Conservation (phyloP, 2,797 vertebrate genomes). For the Falco novaeseelandiae region DNA sequence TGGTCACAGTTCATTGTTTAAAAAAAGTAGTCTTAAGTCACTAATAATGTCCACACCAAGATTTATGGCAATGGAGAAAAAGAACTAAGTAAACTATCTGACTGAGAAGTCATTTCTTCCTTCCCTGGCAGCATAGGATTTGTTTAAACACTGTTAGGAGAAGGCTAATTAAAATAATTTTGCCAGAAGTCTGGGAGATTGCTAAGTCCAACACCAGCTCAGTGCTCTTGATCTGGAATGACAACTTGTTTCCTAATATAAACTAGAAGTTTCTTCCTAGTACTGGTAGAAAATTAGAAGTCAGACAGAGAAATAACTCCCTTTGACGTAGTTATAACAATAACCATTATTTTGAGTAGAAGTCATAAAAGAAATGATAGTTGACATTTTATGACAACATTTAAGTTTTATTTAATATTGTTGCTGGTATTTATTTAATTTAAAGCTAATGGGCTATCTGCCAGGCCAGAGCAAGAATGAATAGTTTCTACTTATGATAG, state of each 20-base stretch:
- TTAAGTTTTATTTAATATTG: conserved; percentile 75
- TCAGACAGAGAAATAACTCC: conserved; percentile 58
- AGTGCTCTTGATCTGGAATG: conserved; percentile 55
- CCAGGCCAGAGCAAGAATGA: conserved; percentile 55
- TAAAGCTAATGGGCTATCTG: conserved; percentile 64
- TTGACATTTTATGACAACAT: conserved; percentile 75
- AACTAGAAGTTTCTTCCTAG: conserved; percentile 61
- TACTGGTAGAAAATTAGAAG: conserved; percentile 46
- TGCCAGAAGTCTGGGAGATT: conserved; percentile 71
- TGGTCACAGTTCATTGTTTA: conserved; percentile 61
- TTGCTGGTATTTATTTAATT: conserved; percentile 73
- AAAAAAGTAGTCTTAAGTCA: conserved; percentile 51
- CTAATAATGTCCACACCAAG: conserved; percentile 74
- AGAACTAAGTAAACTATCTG: conserved; percentile 78
- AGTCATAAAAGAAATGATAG: conserved; percentile 73
- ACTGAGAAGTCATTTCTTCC: conserved; percentile 74
- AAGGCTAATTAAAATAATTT: conserved; percentile 80
- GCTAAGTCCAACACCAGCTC: conserved; percentile 49
- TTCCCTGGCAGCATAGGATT: conserved; percentile 67
- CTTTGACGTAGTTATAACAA: conserved; percentile 59
- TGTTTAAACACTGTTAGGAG: conserved; percentile 74
- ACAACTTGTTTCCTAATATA: conserved; percentile 67
- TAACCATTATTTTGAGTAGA: conserved; percentile 69
- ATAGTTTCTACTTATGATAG: not conserved
- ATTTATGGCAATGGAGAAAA: conserved; percentile 76